Base-by-base conservation (phyloP, 2,888 invertebrate genomes). In the Mythimna pallens region DNA sequence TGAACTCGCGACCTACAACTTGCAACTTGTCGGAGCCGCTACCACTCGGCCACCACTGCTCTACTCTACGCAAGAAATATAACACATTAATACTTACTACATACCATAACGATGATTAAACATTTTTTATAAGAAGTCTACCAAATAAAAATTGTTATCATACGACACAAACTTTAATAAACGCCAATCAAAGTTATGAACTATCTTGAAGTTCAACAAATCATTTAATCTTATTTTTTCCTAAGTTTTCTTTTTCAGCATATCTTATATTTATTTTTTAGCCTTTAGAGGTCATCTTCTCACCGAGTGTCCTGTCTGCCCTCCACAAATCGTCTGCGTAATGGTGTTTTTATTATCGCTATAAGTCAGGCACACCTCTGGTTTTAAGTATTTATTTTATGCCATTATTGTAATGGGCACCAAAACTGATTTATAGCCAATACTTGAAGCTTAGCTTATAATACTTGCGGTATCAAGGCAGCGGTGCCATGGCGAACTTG, bases 281-380 rank as follows among this genome's bases (percentile, higher is more conserved):
- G 22, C 34, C 52, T 57, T 58, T 34, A 54, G 55, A 73, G 55
- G 50, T 22, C 64, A 52, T 30, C 8, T 65, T 22, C 40, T 57
- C 52, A 47, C 57, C 43, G 8, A 61, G 55, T 64, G 76, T 43
- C 50, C 67, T 50, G 68, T 73, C 68, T 72, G 76, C 36, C 74
- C 61, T 54, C 47, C 9, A 76, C 68, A 73, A 66, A 63, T 65
- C 50, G 50, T 63, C 47, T 36, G 22, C 9, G 62, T 76, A 72
- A 76, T 64, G 59, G 75, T 57, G 30, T 25, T 62, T 73, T 76
- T 76, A 73, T 73, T 58, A 65, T 20, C 74, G 40, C 52, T 66
- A 72, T 74, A 55, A 70, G 25, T 74, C 70, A 70, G 58, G n/a
- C 30, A 47, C 66, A 20, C 36, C 66, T 54, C 52, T 36, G 22